Percentiles rank a stretch among this genome's conserved stretches.
These are phyloP conservation scores for Conchocele bisecta DNA, from an alignment of 2,888 invertebrate species.

Conservation along the genomic window DNA sequence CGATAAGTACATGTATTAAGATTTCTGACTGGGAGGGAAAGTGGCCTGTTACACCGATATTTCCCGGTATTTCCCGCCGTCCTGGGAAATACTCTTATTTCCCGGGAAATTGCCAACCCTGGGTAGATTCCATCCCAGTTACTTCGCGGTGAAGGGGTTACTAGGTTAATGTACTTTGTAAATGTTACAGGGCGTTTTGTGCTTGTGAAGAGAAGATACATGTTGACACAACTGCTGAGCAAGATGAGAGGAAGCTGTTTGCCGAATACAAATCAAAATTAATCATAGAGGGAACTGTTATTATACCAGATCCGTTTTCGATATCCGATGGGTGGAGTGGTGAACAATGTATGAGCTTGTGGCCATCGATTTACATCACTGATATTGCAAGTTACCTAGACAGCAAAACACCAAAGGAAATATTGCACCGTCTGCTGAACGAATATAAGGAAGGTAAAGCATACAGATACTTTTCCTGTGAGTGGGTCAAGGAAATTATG, in stretches of 20 bases:
- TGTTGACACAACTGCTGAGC: constrained; percentile 24
- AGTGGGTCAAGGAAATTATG: constrained; percentile 50
- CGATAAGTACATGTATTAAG: no score
- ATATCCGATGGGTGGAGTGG: constrained; percentile 34
- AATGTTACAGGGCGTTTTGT: constrained; percentile 44
- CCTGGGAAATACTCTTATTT: no score
- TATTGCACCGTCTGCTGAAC: constrained; percentile 32
- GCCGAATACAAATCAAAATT: constrained; percentile 37
- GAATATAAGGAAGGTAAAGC: constrained; percentile 54
- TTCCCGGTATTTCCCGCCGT: no score
- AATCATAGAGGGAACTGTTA: background rate
- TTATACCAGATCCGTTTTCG: constrained; percentile 47
- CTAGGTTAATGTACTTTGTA: no score
- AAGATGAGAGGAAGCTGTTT: constrained; percentile 17
- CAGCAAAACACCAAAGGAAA: constrained; percentile 12
- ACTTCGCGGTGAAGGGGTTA: no score
- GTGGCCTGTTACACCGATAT: no score
- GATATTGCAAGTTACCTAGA: constrained; percentile 42
- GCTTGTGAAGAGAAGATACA: constrained; percentile 46
- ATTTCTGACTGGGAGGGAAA: no score
- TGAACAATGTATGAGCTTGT: constrained; percentile 36
- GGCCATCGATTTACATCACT: constrained; percentile 47
- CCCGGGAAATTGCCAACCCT: no score
- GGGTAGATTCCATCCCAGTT: no score
- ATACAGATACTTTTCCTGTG: constrained; percentile 41